A percentile compares a stretch with the other conserved stretches of the same genome.
phyloP scores from a whole-genome alignment of 2,888 invertebrate genomes.

The Scaptomyza tumidula region DNA sequence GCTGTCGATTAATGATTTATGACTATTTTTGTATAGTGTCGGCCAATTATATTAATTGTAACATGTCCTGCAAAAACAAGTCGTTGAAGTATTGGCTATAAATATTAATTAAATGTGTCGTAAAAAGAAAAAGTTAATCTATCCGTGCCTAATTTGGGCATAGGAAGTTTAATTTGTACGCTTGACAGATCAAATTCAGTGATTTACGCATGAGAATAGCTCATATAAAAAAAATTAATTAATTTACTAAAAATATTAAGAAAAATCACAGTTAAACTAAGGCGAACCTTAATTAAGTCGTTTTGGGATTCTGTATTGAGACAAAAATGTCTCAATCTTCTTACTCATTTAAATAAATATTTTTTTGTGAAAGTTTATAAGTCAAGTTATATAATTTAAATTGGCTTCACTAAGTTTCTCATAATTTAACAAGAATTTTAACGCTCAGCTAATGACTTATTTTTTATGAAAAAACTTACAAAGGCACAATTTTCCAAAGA shows the following conservation, averaged over 20 bases:
- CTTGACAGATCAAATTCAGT: constrained; percentile 4
- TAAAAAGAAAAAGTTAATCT: background rate
- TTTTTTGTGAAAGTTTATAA: too few species aligned
- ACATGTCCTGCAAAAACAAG: constrained; percentile 4
- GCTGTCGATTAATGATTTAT: constrained; percentile 59
- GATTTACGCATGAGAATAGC: background rate
- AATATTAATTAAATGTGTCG: constrained; percentile 28
- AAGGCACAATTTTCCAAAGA: background rate
- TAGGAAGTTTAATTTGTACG: background rate
- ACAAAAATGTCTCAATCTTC: too few species aligned
- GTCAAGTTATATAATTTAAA: too few species aligned
- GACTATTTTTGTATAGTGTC: constrained; percentile 39
- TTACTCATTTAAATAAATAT: too few species aligned
- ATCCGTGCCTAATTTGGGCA: constrained; percentile 3
- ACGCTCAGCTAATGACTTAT: background rate
- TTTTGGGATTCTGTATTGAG: too few species aligned
- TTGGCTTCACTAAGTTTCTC: too few species aligned
- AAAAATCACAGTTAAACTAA: background rate
- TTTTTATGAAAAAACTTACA: background rate
- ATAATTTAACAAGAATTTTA: background rate
- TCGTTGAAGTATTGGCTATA: constrained; percentile 14
- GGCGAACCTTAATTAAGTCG: background rate
- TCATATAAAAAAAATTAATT: background rate
- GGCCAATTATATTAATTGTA: constrained; percentile 59
- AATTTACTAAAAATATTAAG: background rate